Conservation (phyloP, 1,140 invertebrate species). For the Lordiphosa clarofinis region DNA sequence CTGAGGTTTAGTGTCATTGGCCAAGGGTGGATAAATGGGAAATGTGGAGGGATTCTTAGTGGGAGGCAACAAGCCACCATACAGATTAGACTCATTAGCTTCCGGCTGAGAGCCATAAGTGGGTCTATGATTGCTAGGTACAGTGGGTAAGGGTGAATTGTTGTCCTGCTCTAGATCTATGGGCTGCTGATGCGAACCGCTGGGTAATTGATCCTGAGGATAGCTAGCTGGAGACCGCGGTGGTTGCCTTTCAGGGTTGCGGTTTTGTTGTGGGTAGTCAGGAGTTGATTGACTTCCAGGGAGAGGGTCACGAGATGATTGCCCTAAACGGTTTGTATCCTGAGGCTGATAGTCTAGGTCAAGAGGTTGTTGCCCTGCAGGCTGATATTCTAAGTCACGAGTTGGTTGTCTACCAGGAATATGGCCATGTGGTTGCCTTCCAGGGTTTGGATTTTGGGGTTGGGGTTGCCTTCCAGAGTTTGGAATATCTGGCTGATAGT, state of each 20-base stretch:
- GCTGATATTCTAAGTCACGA: conserved; percentile 1
- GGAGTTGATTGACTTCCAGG: too few species aligned
- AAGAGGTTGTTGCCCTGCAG: conserved; percentile 10
- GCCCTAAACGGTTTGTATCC: too few species aligned
- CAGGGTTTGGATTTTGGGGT: too few species aligned
- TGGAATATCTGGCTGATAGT: background rate
- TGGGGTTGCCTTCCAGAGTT: background rate
- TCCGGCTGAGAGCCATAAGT: background rate
- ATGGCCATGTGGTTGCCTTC: too few species aligned
- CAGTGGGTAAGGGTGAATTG: background rate
- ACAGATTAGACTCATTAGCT: conserved; percentile 48
- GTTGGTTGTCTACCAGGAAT: background rate
- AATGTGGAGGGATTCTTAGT: conserved; percentile 21
- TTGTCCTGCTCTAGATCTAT: background rate
- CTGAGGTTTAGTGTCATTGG: conserved; percentile 23
- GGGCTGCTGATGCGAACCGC: conserved; percentile 15
- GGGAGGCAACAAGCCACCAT: conserved; percentile 31
- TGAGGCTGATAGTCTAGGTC: conserved; percentile 1
- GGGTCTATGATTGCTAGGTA: background rate
- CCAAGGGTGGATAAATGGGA: conserved; percentile 45
- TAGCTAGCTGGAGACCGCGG: background rate
- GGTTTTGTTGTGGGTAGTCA: too few species aligned
- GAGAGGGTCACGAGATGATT: background rate
- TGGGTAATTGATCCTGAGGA: conserved; percentile 29
- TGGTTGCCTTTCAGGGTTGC: conserved; percentile 4